phyloP scores from a whole-genome alignment of 1,140 invertebrate genomes.

The Drosophila paulistorum region DNA sequence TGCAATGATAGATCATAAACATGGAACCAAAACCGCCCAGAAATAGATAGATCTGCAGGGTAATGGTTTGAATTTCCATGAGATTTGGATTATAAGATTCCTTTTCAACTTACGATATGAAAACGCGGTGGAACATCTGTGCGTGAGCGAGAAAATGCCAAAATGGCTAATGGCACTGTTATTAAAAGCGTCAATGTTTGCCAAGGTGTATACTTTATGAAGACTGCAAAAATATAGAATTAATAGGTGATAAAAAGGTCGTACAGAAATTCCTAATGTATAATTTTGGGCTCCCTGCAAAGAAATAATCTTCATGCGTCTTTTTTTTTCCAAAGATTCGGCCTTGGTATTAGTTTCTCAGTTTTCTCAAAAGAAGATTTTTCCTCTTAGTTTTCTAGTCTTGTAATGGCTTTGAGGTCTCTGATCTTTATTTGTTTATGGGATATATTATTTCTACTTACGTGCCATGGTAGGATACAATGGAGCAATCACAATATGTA shows the following conservation, averaged over 20 bases:
- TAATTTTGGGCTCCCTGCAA: no score
- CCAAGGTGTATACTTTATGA: not conserved
- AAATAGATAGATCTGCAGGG: not conserved
- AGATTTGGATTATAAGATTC: not conserved
- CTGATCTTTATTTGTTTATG: no score
- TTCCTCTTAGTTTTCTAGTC: no score
- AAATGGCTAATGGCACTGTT: not conserved
- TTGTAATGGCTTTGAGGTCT: no score
- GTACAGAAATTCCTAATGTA: not conserved
- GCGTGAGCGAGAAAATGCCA: not conserved
- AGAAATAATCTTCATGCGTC: no score
- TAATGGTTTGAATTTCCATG: not conserved
- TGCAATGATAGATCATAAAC: conserved; percentile 1
- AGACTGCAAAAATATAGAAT: not conserved
- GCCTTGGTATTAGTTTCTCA: no score
- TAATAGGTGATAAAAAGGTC: not conserved
- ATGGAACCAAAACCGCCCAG: not conserved
- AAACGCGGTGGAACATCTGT: not conserved
- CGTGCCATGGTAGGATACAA: not conserved
- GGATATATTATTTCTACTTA: not conserved
- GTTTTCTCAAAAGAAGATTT: no score
- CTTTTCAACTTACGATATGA: not conserved
- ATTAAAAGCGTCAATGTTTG: not conserved
- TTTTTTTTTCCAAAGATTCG: no score
- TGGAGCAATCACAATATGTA: not conserved